A percentile compares a stretch with the other conserved stretches of the same genome.
These are phyloP conservation scores for Cladorhizidae sp. DNA, from an alignment of 37 sponge, comb jelly and placozoan genomes.

Conservation along the genomic window DNA sequence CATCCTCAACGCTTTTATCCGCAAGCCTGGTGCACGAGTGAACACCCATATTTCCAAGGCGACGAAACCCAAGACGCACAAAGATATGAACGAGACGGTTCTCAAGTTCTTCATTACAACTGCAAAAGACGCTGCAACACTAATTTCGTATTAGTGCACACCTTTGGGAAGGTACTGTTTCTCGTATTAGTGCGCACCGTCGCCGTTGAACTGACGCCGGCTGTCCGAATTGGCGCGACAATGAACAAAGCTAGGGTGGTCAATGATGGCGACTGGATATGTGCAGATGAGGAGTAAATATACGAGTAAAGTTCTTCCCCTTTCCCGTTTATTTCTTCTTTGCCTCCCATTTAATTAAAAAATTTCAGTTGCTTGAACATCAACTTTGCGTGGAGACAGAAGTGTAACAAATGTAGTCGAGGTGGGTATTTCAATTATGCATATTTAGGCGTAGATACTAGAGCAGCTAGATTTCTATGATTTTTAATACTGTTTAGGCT, in stretches of 20 bases:
- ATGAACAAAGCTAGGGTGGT: constrained; percentile 34
- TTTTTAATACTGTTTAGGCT: too few species aligned
- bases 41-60: constrained; percentile 20
- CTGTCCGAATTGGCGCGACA: not conserved
- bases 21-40: not conserved
- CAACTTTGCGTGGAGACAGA: constrained; percentile 86
- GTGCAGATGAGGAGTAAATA: constrained; percentile 72
- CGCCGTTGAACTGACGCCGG: too few species aligned
- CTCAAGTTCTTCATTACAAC: too few species aligned
- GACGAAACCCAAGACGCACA: not conserved
- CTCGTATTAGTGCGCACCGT: not conserved
- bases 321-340: not conserved
- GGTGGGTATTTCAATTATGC: too few species aligned
- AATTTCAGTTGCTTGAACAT: constrained; percentile 92
- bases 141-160: too few species aligned
- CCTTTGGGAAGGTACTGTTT: not conserved
- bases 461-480: too few species aligned
- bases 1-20: constrained; percentile 17
- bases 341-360: too few species aligned
- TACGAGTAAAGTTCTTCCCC: not conserved
- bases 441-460: too few species aligned
- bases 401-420: constrained; percentile 95
- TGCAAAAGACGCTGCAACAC: too few species aligned
- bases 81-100: too few species aligned
- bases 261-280: constrained; percentile 98